A percentile compares a stretch with the other conserved stretches of the same genome.
These are phyloP conservation scores for Megaceryle alcyon DNA, from an alignment of 2,797 vertebrate genomes.

Conservation along the genomic window DNA sequence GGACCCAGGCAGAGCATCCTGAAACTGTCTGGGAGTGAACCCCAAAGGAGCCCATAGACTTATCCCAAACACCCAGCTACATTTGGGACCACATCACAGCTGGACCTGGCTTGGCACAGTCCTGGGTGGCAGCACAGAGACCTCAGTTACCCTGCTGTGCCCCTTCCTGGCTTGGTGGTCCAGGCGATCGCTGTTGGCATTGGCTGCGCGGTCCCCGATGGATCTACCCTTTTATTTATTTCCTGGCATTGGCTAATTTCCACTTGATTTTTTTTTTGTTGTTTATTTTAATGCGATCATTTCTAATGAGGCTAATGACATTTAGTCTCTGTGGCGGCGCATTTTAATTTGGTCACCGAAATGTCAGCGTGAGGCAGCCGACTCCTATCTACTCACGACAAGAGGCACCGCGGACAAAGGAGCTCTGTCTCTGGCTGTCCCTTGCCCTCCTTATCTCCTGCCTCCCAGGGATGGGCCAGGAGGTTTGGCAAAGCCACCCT, in stretches of 20 bases:
- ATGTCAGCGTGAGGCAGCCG: slow-evolving; percentile 71
- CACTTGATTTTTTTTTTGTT: slow-evolving; percentile 43
- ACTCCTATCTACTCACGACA: slow-evolving; percentile 68
- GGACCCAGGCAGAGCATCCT: rapidly evolving
- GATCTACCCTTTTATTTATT: slow-evolving; percentile 44
- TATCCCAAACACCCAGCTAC: background rate
- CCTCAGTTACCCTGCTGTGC: rapidly evolving
- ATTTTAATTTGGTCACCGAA: slow-evolving; percentile 80
- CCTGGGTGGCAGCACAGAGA: background rate
- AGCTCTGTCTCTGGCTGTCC: background rate
- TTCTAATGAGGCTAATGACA: slow-evolving; percentile 83
- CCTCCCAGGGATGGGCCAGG: background rate
- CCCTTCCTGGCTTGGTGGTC: background rate
- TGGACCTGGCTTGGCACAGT: background rate
- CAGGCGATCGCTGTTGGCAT: background rate
- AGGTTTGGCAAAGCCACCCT: slow-evolving; percentile 5
- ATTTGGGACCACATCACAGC: rapidly evolving
- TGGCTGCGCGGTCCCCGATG: background rate
- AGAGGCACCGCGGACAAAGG: slow-evolving; percentile 64
- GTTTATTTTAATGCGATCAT: slow-evolving; percentile 75
- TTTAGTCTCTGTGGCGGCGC: slow-evolving; percentile 74
- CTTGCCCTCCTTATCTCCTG: slow-evolving; percentile 64
- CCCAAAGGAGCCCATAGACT: rapidly evolving
- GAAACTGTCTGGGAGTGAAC: background rate
- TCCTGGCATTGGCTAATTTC: slow-evolving; percentile 70